Evolutionary conservation across 2,113 vertebrate genomes (phyloP), one percentile per base, ranked within the genome.

Genomic region (Mustela lutreola): DNA sequence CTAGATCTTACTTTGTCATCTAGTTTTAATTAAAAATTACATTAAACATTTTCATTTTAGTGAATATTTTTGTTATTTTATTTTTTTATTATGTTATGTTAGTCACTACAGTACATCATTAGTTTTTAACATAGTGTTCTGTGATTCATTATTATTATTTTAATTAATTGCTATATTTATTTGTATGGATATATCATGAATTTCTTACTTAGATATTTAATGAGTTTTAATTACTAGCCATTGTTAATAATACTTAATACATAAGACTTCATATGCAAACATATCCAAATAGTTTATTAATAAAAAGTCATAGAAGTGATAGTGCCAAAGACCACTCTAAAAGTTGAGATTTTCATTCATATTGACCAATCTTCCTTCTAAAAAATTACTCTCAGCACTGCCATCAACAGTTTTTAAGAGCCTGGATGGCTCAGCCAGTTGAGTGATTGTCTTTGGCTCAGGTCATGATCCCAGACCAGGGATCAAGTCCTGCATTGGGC

Each of bases 241-340:
- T 62, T 58, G 83, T 53, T 83, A 91, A 95, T 11, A 96, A 67
- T 60, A 11, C 10, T 94, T 39, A 48, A 79, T 28, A 60, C 24
- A 81, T 45, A 82, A 39, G 86, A 63, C 28, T 76, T 93, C 33
- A 73, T 16, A 33, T 21, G 33, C 50, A 58, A 78, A 75, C 4
- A 58, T 82, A 75, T 2, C 24, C 8, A 84, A 48, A 76, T 82
- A 15, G 24, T 42, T 88, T 10, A 91, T 50, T 84, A 91, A 70
- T 89, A 88, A 91, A 91, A 95, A 89, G n/a, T 71, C 63, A 53
- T 83, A 87, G 80, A 95, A 63, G 1, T 86, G 10, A 73, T 31
- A 58, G 18, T 58, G 28, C 11, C 36, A 50, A 81, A 76, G 22
- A 65, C 82, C 18, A 33, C 15, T 60, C 89, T n/a, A 15, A 10